Conservation (phyloP, 2,888 invertebrate species). For the Yponomeuta plumbellus region DNA sequence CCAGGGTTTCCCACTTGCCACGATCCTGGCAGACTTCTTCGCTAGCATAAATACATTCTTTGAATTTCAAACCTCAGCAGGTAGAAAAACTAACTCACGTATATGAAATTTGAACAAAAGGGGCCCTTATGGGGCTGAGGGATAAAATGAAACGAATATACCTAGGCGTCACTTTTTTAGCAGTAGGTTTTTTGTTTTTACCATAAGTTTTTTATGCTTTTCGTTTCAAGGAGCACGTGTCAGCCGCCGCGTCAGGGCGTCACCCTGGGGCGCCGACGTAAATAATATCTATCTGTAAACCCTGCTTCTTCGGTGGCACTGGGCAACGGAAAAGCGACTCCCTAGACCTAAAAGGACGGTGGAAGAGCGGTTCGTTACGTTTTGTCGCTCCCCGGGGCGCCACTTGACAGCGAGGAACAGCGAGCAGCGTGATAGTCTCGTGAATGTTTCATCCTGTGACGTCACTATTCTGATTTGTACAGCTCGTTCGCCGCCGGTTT, state of each 20-base stretch:
- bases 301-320: constrained; percentile 40
- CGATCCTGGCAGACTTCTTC: too few relatives aligned
- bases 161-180: too few relatives aligned
- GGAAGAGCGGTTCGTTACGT: constrained; percentile 66
- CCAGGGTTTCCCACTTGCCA: too few relatives aligned
- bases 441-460: constrained; percentile 63
- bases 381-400: constrained; percentile 67
- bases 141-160: too few relatives aligned
- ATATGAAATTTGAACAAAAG: too few relatives aligned
- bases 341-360: constrained; percentile 61
- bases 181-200: too few relatives aligned
- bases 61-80: too few relatives aligned
- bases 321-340: constrained; percentile 65
- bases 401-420: constrained; percentile 31
- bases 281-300: constrained; percentile 56
- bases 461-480: constrained; percentile 70
- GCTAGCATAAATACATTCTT: too few relatives aligned
- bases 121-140: too few relatives aligned
- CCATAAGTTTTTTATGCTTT: background rate
- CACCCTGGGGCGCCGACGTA: constrained; percentile 48
- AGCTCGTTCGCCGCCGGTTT: constrained; percentile 37
- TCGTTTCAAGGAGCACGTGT: background rate
- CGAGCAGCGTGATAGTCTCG: constrained; percentile 33
- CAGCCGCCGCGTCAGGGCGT: constrained; percentile 28
- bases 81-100: too few relatives aligned